phyloP scores from a whole-genome alignment of 2,797 vertebrate genomes.

The Hoplostethus atlanticus region DNA sequence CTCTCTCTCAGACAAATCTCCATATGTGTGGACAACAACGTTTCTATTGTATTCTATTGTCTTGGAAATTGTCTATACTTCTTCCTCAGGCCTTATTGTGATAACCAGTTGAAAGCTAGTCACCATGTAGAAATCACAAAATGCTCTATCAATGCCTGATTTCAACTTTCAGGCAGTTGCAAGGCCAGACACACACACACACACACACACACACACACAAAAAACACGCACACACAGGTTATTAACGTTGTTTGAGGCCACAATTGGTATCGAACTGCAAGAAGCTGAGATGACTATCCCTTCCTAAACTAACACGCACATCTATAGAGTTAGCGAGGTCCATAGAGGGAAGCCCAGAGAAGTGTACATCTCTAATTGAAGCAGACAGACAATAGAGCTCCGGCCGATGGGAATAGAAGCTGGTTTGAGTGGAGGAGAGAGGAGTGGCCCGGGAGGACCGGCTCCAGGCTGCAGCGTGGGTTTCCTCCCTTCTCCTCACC shows the following conservation, averaged over 20 bases:
- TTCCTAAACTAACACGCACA: background rate
- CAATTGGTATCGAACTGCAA: background rate
- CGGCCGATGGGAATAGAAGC: slow-evolving; percentile 15
- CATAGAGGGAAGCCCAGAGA: slow-evolving; percentile 28
- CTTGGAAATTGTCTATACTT: background rate
- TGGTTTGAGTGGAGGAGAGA: background rate
- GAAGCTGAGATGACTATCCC: background rate
- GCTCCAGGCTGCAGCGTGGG: slow-evolving; percentile 17
- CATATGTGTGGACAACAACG: background rate
- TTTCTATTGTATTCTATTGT: background rate
- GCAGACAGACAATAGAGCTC: slow-evolving; percentile 35
- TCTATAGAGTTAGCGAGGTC: slow-evolving; percentile 25
- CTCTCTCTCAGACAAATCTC: background rate
- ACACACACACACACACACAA: background rate
- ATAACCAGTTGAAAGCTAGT: background rate
- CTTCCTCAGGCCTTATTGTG: background rate
- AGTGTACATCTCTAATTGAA: slow-evolving; percentile 44
- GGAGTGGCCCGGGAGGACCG: slow-evolving; percentile 20
- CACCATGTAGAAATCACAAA: background rate
- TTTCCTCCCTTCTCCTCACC: slow-evolving; percentile 11
- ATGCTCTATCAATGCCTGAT: background rate
- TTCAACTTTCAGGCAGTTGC: background rate
- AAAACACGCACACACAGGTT: background rate
- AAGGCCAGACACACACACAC: background rate
- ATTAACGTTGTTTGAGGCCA: background rate